Evolutionary conservation across 2,113 vertebrate species (phyloP), one percentile per base, ranked within the genome.

Genomic region (Rutilus rutilus): DNA sequence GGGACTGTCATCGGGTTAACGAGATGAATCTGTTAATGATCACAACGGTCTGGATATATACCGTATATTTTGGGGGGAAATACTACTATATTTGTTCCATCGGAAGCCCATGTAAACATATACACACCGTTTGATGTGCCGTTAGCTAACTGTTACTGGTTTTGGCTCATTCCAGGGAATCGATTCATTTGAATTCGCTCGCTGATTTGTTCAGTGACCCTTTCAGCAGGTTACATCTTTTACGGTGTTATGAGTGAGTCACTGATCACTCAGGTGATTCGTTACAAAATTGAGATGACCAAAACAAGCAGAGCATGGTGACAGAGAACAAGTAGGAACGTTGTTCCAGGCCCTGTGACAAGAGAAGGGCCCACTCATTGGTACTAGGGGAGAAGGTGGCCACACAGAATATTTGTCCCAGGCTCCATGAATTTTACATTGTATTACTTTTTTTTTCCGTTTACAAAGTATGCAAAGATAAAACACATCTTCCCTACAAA

Each of bases 1-100:
- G 33, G 25, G 27, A n/a, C 27, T 42, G 75, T 57, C 50, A 78
- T 17, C 59, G 78, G 6, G 57, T 80, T 64, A 80, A 78, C 54
- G 39, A 54, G 11, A 80, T 42, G 2, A 45, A 9, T 80, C 33
- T 33, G 67, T 12, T 21, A 39, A 21, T 59, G 27, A 12, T 27
- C 36, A 39, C 36, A 80, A 14, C 36, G 23, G 23, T 9, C 10
- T 62, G 10, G 12, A 19, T 64, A 50, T 65, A n/a, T 11, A 39
- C 12, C 5, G 3, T 10, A 8, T 64, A 11, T 65, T 62, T 47
- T 0, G 30, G 2, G 1, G n/a, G 17, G 39, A 50, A 45, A 47
- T 30, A 5, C 12, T 76, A 52, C 2, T 5, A 4, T 19, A 25
- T 75, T 17, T 65, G 7, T 10, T 6, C 2, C 5, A 17, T 30